Percentiles rank a stretch among this genome's conserved stretches.
phyloP scores from a whole-genome alignment of 37 sponge, comb jelly and placozoan species.

The Petrosia ficiformis region DNA sequence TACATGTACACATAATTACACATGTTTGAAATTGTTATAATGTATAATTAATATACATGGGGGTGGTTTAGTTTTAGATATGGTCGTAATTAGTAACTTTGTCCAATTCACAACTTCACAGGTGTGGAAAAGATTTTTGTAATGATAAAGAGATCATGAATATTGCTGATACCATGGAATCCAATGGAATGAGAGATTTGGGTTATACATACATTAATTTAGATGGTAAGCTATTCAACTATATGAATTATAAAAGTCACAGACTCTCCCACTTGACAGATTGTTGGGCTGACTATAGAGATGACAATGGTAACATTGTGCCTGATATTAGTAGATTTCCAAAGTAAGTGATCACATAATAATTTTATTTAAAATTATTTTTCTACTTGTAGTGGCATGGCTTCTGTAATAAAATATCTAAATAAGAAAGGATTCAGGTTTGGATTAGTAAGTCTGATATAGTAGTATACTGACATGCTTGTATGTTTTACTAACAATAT shows the following conservation, averaged over 20 bases:
- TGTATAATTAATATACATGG: too few species aligned
- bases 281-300: conserved; percentile 86
- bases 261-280: conserved; percentile 26
- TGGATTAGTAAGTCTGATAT: conserved; percentile 82
- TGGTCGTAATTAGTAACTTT: too few species aligned
- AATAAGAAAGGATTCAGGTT: conserved; percentile 82
- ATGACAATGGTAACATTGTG: conserved; percentile 57
- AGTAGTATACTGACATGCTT: not conserved
- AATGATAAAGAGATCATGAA: conserved; percentile 39
- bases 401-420: conserved; percentile 59
- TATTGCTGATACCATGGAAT: conserved; percentile 56
- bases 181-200: conserved; percentile 49
- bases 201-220: conserved; percentile 55
- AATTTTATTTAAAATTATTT: not conserved
- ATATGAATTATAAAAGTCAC: too few species aligned
- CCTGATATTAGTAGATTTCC: conserved; percentile 66
- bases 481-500: not conserved
- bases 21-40: too few species aligned
- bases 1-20: too few species aligned
- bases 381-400: conserved; percentile 53
- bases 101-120: too few species aligned
- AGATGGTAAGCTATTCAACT: not conserved
- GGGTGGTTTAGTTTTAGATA: too few species aligned
- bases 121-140: conserved; percentile 53
- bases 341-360: conserved; percentile 31